phyloP scores from a whole-genome alignment of 1,140 invertebrate species.

The Lucilia cuprina region DNA sequence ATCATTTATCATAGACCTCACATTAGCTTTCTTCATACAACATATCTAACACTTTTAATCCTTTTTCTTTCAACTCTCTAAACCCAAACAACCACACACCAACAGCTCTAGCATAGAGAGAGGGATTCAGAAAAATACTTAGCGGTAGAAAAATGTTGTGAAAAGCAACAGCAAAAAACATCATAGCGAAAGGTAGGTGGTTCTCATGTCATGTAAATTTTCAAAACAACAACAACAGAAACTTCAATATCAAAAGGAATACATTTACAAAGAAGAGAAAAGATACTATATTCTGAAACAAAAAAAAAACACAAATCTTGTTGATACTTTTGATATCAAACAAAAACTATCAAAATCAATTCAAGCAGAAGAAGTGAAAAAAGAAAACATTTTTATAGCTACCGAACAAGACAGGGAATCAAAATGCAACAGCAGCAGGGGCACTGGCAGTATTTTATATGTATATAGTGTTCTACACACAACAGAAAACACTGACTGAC shows the following conservation, averaged over 20 bases:
- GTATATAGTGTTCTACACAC: not conserved
- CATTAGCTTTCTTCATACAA: constrained; percentile 7
- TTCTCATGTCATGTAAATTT: constrained; percentile 17
- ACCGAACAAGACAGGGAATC: not conserved
- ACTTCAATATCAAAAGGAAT: not conserved
- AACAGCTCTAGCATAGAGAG: too few relatives aligned
- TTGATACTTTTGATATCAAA: not conserved
- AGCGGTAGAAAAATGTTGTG: too few relatives aligned
- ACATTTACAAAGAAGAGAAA: not conserved
- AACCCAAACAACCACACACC: too few relatives aligned
- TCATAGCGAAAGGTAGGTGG: not conserved
- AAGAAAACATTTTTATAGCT: not conserved
- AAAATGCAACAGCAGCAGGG: not conserved
- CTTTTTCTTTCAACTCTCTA: too few relatives aligned
- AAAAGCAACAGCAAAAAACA: too few relatives aligned
- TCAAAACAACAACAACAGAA: not conserved
- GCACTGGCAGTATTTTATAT: not conserved
- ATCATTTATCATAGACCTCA: constrained; percentile 11
- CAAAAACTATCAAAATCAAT: not conserved
- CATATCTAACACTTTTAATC: not conserved
- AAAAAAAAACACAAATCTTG: not conserved
- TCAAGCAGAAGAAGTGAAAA: constrained; percentile 13
- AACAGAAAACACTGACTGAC: not conserved
- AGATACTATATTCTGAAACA: not conserved
- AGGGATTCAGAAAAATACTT: too few relatives aligned